Evolutionary conservation across 2,888 invertebrate species (phyloP).

Genomic region (Noctua comes): DNA sequence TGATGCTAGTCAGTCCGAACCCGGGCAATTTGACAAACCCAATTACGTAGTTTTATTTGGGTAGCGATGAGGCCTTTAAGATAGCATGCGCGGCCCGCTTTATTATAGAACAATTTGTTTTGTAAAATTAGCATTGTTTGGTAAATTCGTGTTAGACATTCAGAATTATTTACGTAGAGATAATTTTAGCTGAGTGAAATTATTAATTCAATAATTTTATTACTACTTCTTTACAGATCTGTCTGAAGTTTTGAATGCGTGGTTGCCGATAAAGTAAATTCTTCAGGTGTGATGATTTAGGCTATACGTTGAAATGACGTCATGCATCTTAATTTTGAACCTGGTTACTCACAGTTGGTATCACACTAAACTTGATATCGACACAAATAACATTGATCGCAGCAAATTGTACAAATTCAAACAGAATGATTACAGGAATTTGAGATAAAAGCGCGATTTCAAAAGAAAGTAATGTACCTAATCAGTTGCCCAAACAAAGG

Average conservation of each 20-base stretch:
- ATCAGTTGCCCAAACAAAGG: conserved; percentile 14
- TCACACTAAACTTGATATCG: background rate
- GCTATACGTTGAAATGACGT: background rate
- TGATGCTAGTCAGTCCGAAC: conserved; percentile 70
- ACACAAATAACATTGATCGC: conserved; percentile 3
- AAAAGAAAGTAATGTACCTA: conserved; percentile 21
- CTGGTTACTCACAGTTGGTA: background rate
- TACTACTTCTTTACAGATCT: background rate
- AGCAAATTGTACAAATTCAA: conserved; percentile 21
- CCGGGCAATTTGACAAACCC: conserved; percentile 76
- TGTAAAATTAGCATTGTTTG: conserved; percentile 53
- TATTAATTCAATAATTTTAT: conserved; percentile 1
- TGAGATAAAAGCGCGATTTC: conserved; percentile 12
- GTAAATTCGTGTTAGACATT: conserved; percentile 11
- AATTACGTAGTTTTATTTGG: conserved; percentile 78
- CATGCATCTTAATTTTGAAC: background rate
- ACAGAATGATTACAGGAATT: background rate
- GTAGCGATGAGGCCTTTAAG: conserved; percentile 67
- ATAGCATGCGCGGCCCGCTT: conserved; percentile 45
- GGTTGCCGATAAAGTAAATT: background rate
- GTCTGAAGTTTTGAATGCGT: background rate
- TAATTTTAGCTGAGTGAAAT: conserved; percentile 14
- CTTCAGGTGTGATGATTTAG: background rate
- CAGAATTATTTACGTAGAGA: conserved; percentile 28
- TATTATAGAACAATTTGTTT: conserved; percentile 57